phyloP scores from a whole-genome alignment of 1,140 invertebrate species.

The Argopecten irradians region DNA sequence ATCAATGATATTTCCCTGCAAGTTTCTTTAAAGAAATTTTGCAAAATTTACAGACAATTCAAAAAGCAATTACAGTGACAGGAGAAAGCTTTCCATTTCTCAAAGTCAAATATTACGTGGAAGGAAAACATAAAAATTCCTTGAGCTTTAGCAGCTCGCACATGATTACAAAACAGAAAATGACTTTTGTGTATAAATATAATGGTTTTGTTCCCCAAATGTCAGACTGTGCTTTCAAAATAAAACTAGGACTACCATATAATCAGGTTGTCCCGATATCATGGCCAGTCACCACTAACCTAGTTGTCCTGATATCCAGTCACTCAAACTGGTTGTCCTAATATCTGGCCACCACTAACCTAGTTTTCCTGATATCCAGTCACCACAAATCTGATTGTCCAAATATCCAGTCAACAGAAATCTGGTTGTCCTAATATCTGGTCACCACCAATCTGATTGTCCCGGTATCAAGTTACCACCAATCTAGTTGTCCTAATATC shows the following conservation, averaged over 20 bases:
- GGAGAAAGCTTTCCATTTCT: not conserved
- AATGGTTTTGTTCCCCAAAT: no score
- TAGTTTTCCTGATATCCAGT: not conserved
- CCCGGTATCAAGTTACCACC: no score
- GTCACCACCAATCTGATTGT: no score
- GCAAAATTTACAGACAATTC: not conserved
- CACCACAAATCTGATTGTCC: no score
- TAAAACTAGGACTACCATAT: no score
- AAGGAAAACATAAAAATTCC: not conserved
- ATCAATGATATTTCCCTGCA: conserved; percentile 9
- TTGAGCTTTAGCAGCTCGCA: not conserved
- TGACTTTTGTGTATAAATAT: not conserved
- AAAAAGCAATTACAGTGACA: conserved; percentile 17
- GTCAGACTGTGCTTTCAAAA: no score
- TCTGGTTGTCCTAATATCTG: no score
- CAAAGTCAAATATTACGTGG: not conserved
- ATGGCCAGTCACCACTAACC: not conserved
- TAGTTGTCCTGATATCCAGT: not conserved
- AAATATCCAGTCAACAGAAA: no score
- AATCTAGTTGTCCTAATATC: no score
- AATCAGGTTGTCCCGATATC: no score
- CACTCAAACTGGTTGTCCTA: not conserved
- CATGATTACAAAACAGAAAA: not conserved
- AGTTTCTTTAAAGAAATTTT: conserved; percentile 1
- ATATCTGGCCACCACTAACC: not conserved